Conservation (phyloP, 2,113 vertebrate species). For the Ammodytes marinus region DNA sequence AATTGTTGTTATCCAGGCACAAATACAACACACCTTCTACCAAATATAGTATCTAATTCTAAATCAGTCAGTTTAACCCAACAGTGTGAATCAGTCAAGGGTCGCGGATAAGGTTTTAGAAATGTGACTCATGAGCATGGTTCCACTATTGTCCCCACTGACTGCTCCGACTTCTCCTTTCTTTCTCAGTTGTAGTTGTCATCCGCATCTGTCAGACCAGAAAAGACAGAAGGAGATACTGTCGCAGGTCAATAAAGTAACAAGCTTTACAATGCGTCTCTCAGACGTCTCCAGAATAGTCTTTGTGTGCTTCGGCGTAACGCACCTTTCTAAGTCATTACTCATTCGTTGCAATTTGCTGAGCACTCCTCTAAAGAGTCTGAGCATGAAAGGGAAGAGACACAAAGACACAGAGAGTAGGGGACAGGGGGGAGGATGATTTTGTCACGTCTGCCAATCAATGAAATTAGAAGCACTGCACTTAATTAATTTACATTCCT, state of each 20-base stretch:
- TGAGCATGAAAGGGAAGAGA: conserved; percentile 27
- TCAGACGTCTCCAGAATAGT: conserved; percentile 7
- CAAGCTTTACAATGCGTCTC: neutral
- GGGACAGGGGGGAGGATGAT: neutral
- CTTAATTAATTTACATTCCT: conserved; percentile 30
- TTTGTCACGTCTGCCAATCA: neutral
- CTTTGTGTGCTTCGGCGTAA: neutral
- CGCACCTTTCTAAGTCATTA: conserved; percentile 43
- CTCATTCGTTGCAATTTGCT: neutral
- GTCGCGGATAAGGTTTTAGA: neutral
- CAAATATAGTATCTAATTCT: neutral
- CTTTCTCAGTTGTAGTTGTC: neutral
- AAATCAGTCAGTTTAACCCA: neutral
- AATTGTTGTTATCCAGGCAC: neutral
- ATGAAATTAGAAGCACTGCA: neutral
- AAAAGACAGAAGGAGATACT: conserved; percentile 8
- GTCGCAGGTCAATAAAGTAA: neutral
- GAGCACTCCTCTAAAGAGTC: conserved; percentile 17
- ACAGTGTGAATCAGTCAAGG: neutral
- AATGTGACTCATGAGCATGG: neutral
- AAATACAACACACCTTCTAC: neutral
- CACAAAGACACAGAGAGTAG: neutral
- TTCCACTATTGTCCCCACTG: neutral
- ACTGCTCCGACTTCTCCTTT: neutral
- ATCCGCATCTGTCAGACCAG: too few species aligned